These are phyloP conservation scores for Toxotes jaculatrix DNA, from an alignment of 2,113 vertebrate species.

Conservation along the genomic window DNA sequence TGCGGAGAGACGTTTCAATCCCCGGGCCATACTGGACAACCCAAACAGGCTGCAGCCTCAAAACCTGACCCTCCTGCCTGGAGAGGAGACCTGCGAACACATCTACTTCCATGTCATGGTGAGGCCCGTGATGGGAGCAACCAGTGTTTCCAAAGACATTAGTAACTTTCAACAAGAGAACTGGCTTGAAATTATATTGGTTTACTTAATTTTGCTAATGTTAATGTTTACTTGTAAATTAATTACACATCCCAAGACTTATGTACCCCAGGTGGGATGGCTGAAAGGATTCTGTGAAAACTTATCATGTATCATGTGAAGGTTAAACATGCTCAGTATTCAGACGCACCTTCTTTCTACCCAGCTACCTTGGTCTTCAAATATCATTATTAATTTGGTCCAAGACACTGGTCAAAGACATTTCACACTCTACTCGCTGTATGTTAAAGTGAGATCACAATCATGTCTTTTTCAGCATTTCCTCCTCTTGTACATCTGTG, in stretches of 20 bases:
- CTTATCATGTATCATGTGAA: too few relatives aligned
- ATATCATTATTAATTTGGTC: background rate
- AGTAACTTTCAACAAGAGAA: background rate
- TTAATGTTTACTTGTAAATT: too few relatives aligned
- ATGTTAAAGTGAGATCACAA: background rate
- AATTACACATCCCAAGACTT: too few relatives aligned
- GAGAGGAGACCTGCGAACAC: conserved; percentile 86
- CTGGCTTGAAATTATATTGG: background rate
- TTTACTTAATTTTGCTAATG: background rate
- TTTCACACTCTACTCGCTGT: background rate
- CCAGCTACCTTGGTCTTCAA: background rate
- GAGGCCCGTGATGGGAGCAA: conserved; percentile 60
- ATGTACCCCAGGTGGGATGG: too few relatives aligned
- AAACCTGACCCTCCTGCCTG: conserved; percentile 78
- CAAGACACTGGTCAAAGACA: conserved; percentile 8
- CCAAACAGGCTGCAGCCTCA: conserved; percentile 80
- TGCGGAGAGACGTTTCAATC: conserved; percentile 92
- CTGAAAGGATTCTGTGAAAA: too few relatives aligned
- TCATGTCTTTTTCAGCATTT: conserved; percentile 2
- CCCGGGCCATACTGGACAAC: conserved; percentile 91
- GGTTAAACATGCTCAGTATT: too few relatives aligned
- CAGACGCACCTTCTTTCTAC: too few relatives aligned
- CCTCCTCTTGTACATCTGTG: background rate
- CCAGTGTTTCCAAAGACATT: background rate
- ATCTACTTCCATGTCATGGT: conserved; percentile 95